Conservation (phyloP, 2,888 invertebrate species). For the Endomychus coccineus region DNA sequence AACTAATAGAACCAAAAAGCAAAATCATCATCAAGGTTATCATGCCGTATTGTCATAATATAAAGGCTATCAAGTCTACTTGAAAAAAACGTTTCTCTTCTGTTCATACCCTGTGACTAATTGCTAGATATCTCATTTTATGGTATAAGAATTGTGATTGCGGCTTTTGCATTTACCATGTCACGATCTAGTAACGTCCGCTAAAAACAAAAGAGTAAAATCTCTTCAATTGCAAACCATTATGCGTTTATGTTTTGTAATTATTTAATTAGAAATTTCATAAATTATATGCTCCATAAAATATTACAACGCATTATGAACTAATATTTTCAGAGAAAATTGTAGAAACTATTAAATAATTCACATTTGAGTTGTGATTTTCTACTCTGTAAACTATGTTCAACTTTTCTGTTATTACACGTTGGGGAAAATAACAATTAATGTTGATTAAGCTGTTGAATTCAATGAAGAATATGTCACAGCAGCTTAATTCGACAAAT, state of each 20-base stretch:
- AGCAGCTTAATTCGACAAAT: too few relatives aligned
- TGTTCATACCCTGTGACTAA: neutral
- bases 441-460: too few relatives aligned
- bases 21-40: neutral
- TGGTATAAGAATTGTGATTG: neutral
- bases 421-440: too few relatives aligned
- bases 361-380: too few relatives aligned
- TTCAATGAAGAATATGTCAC: too few relatives aligned
- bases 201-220: conserved; percentile 10
- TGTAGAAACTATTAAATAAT: too few relatives aligned
- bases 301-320: conserved; percentile 8
- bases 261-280: conserved; percentile 20
- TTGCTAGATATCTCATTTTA: neutral
- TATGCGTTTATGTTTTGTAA: conserved; percentile 14
- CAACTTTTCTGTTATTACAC: too few relatives aligned
- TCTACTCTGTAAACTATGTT: too few relatives aligned
- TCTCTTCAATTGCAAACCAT: neutral
- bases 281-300: conserved; percentile 22
- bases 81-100: neutral
- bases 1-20: too few relatives aligned
- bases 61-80: neutral
- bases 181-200: conserved; percentile 18
- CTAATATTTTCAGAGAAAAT: conserved; percentile 8
- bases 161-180: conserved; percentile 13
- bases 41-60: neutral